These are phyloP conservation scores for Rhyacophila brunnea DNA, from an alignment of 1,140 invertebrate species.

Conservation along the genomic window DNA sequence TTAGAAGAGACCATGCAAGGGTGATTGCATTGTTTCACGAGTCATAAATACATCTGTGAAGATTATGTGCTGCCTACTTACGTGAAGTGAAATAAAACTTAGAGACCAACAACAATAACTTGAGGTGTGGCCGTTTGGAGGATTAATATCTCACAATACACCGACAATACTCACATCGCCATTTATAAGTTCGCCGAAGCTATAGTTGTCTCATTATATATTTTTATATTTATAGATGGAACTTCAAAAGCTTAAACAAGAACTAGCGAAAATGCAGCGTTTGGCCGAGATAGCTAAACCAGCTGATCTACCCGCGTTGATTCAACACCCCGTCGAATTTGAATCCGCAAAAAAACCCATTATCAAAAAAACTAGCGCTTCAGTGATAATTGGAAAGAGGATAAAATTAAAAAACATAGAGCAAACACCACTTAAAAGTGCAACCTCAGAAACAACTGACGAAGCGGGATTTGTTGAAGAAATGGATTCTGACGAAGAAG, in stretches of 20 bases:
- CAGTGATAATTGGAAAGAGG: constrained; percentile 50
- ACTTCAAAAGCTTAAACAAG: constrained; percentile 66
- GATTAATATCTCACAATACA: too few species aligned
- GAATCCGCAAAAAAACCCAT: constrained; percentile 35
- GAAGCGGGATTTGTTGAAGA: constrained; percentile 49
- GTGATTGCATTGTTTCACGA: too few species aligned
- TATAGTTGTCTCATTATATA: too few species aligned
- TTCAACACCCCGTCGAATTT: constrained; percentile 25
- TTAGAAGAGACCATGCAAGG: too few species aligned
- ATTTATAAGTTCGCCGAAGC: too few species aligned
- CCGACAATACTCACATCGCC: too few species aligned
- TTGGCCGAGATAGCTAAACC: constrained; percentile 80
- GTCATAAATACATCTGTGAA: too few species aligned
- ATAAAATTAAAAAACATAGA: constrained; percentile 33
- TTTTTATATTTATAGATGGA: too few species aligned
- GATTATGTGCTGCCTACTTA: too few species aligned
- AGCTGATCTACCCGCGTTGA: constrained; percentile 59
- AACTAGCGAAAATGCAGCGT: constrained; percentile 67
- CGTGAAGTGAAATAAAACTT: too few species aligned
- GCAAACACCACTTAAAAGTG: constrained; percentile 34
- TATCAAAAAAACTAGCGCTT: constrained; percentile 41
- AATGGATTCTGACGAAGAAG: constrained; percentile 50
- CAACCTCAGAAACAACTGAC: constrained; percentile 36
- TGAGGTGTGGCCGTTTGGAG: too few species aligned
- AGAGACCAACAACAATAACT: too few species aligned